phyloP scores from a whole-genome alignment of 2,797 vertebrate genomes.

The Catamblyrhynchus diadema region DNA sequence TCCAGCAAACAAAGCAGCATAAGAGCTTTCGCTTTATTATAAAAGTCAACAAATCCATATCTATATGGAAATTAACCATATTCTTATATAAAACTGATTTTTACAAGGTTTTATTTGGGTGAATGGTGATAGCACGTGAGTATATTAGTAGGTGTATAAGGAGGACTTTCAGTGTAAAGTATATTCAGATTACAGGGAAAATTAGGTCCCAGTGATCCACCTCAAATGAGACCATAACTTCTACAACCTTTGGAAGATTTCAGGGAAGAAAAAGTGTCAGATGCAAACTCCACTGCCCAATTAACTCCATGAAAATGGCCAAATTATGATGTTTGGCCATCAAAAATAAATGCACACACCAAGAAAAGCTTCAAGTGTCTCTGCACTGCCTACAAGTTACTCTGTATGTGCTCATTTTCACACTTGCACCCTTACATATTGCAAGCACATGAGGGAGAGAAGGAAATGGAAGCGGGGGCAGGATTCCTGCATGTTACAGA shows the following conservation, averaged over 20 bases:
- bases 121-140: background rate
- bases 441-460: background rate
- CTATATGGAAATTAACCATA: background rate
- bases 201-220: background rate
- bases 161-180: background rate
- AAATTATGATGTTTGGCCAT: background rate
- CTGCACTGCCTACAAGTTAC: background rate
- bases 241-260: background rate
- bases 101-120: background rate
- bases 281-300: background rate
- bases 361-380: background rate
- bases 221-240: background rate
- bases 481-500: background rate
- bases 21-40: background rate
- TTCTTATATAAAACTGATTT: background rate
- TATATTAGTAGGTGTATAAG: background rate
- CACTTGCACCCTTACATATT: constrained; percentile 5
- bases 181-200: background rate
- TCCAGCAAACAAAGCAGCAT: background rate
- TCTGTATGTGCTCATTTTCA: background rate
- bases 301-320: background rate
- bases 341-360: background rate
- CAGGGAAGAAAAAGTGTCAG: background rate
- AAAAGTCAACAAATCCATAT: background rate
- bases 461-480: background rate